Evolutionary conservation across 2,113 vertebrate species (phyloP), one percentile per base, ranked within the genome.

Genomic region (Arizona elegans): DNA sequence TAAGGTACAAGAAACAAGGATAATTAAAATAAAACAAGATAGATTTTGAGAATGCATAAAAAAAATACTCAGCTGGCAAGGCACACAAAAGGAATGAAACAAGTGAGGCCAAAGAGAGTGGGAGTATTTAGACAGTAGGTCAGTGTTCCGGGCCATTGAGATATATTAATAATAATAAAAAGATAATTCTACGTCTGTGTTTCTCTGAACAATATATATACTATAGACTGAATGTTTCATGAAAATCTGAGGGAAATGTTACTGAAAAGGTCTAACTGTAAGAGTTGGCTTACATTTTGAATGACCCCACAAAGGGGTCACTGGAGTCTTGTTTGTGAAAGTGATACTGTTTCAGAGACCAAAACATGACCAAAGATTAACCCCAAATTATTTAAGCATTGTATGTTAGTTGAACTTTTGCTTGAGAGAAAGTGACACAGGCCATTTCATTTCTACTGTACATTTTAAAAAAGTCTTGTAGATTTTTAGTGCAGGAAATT

Each of bases 141-240:
- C 97, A 96, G 87, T 93, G 93, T 94, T 96, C 94, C 94, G 96
- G 93, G 93, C 94, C 88, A 93, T 91, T 95, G 62, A 93, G 62
- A 95, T 94, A 91, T 94, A 96, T 97, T 97, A 96, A 95, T 97
- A 96, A 97, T 95, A 95, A 97, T 93, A 10, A 89, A 93, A 90
- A 95, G 96, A 94, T 96, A 97, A 93, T 95, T 93, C 29, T 92
- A 95, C 94, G 94, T 89, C 93, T 96, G 85, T 92, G 54, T 96
- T 97, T 97, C 94, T 92, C 90, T 93, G 52, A 94, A 65, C 94
- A 94, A 81, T 94, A 1, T 94, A 1, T 92, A 96, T 94, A 92
- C 93, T 58, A 87, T 1, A 96, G 96, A 95, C 93, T 93, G 65
- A 81, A 91, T 29, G 91, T 96, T 95, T 96, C 95, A 86, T 85